Base-by-base conservation (phyloP, 2,797 vertebrate species). In the Chelidonichthys spinosus region DNA sequence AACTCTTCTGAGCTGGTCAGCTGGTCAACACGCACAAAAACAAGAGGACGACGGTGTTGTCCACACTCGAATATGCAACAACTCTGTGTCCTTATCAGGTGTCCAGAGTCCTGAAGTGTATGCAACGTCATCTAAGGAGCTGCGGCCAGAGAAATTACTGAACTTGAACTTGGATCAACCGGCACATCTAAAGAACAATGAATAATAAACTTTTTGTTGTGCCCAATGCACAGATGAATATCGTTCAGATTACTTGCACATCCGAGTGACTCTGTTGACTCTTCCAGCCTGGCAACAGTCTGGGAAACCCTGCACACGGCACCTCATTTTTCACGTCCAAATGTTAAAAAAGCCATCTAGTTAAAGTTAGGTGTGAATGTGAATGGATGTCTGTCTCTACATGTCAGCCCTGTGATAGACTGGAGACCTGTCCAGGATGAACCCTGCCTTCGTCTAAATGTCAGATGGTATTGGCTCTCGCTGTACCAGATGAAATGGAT, bases 1-100 rank as follows among this genome's bases (percentile, higher is more conserved):
- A 2, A 18, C 18, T 60, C 63, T 63, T 46, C 72, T 68, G 15
- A 63, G 25, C 50, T 66, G 63, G 49, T 53, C 33, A 78, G 75
- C 39, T 61, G 37, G 17, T 62, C 63, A 33, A 2, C n/a, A 11
- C 1, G 11, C 46, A 44, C 11, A 35, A 4, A 74, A 49, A 53
- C 9, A 32, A n/a, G 52, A 54, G 9, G 32, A 4, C 8, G 7
- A 1, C 4, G 17, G 17, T 7, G n/a, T 11, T 33, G 37, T 75
- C 44, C 44, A 44, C 18, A 50, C 67, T 32, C 36, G 50, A 60
- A 44, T 70, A 44, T 66, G 43, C 36, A 50, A 35, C 60, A 53
- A 33, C 61, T 44, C 32, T 0, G 0, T 10, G 50, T 67, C 52
- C 18, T 53, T 33, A 17, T 60, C 63, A 7, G 46, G 5, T 15